Evolutionary conservation across 2,888 invertebrate genomes (phyloP).

Genomic region (Molorchus minor): DNA sequence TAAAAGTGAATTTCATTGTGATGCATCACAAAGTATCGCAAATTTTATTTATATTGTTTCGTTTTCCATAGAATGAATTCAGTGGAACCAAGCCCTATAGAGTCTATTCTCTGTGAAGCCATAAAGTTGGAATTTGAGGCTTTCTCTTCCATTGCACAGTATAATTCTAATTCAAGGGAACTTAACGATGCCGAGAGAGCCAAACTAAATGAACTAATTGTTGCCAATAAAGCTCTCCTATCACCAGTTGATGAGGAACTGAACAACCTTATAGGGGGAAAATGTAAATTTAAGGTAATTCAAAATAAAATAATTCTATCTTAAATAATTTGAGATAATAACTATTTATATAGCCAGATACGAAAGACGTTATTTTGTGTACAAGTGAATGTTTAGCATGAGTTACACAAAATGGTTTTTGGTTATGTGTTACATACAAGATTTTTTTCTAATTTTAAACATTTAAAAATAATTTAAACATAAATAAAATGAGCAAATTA

Average conservation of each 20-base stretch:
- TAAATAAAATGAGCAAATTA: too few species aligned
- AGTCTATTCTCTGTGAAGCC: conserved; percentile 85
- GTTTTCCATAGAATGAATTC: conserved; percentile 64
- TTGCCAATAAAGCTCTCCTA: conserved; percentile 85
- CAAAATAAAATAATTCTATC: conserved; percentile 43
- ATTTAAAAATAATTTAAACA: too few species aligned
- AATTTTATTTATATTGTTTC: background rate
- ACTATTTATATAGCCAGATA: too few species aligned
- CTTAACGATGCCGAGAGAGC: conserved; percentile 84
- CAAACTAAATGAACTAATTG: conserved; percentile 83
- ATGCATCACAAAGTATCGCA: too few species aligned
- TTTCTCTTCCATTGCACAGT: conserved; percentile 67
- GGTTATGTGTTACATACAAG: too few species aligned
- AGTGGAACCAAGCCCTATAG: conserved; percentile 76
- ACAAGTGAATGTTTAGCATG: too few species aligned
- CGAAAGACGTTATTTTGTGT: too few species aligned
- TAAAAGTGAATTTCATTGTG: too few species aligned
- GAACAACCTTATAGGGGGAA: conserved; percentile 73
- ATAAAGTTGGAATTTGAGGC: conserved; percentile 86
- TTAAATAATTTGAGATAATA: too few species aligned
- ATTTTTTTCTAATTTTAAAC: too few species aligned
- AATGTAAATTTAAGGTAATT: conserved; percentile 68
- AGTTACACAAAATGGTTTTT: too few species aligned
- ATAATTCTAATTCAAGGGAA: conserved; percentile 71
- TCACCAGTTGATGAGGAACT: conserved; percentile 87